Evolutionary conservation across 2,888 invertebrate genomes (phyloP).

Genomic region (Apamea monoglypha): DNA sequence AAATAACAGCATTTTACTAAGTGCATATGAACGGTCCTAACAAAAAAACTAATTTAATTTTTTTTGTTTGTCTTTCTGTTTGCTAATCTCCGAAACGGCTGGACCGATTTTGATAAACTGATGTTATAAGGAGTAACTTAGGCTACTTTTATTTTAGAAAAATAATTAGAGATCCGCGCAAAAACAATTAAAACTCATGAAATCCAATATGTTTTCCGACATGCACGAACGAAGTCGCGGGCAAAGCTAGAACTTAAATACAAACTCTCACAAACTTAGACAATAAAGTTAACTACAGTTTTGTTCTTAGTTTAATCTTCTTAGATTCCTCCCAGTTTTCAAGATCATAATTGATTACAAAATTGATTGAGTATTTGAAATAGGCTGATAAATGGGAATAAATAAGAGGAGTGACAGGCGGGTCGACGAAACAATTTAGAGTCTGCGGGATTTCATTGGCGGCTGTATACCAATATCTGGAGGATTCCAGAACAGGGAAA

Average conservation of each 20-base stretch:
- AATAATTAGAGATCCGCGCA: too few species aligned
- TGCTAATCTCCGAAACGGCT: too few species aligned
- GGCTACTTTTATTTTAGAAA: too few species aligned
- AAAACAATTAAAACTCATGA: not conserved
- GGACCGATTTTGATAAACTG: too few species aligned
- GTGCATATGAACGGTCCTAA: too few species aligned
- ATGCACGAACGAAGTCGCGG: not conserved
- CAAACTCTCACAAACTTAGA: not conserved
- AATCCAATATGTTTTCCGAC: not conserved
- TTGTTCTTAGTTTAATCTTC: not conserved
- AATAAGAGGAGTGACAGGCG: conserved; percentile 36
- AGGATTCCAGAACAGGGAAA: conserved; percentile 49
- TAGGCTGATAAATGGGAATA: conserved; percentile 69
- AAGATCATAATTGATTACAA: conserved; percentile 59
- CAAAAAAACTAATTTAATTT: too few species aligned
- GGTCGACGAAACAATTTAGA: conserved; percentile 58
- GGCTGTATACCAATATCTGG: conserved; percentile 65
- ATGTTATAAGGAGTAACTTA: too few species aligned
- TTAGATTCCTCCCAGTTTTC: conserved; percentile 8
- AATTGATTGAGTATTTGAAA: conserved; percentile 52
- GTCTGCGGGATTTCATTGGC: conserved; percentile 61
- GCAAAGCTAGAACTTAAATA: not conserved
- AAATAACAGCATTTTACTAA: not conserved
- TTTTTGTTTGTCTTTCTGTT: too few species aligned
- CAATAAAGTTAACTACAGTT: not conserved